phyloP scores from a whole-genome alignment of 1,140 invertebrate genomes.

The Drosophila sucinea region DNA sequence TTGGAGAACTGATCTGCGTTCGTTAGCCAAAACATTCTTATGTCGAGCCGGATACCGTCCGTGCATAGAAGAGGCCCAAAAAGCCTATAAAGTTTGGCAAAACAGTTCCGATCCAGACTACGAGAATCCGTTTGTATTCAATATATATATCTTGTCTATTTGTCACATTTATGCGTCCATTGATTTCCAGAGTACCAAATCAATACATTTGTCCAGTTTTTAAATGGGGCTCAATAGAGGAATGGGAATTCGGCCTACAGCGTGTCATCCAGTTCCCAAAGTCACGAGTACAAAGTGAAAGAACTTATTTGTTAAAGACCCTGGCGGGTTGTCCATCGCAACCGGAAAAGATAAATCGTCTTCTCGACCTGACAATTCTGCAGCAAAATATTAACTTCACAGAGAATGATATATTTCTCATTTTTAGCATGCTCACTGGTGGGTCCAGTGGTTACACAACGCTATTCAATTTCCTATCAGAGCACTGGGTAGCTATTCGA shows the following conservation, averaged over 20 bases:
- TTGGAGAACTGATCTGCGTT: conserved; percentile 86
- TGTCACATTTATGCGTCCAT: not conserved
- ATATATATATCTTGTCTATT: not conserved
- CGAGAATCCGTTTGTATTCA: conserved; percentile 88
- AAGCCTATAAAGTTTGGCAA: conserved; percentile 88
- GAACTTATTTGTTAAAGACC: conserved; percentile 89
- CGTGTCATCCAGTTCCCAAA: conserved; percentile 89
- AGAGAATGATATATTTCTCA: conserved; percentile 88
- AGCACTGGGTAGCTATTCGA: conserved; percentile 87
- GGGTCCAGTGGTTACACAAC: conserved; percentile 87
- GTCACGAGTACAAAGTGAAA: conserved; percentile 87
- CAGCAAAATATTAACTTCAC: conserved; percentile 88
- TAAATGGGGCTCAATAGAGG: conserved; percentile 89
- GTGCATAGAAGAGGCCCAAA: conserved; percentile 88
- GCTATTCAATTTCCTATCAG: conserved; percentile 87
- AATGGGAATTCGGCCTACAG: conserved; percentile 91
- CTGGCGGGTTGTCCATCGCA: conserved; percentile 89
- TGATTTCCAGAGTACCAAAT: conserved; percentile 86
- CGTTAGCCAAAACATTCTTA: conserved; percentile 87
- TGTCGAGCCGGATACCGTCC: conserved; percentile 89
- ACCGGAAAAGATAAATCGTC: conserved; percentile 86
- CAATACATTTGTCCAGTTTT: conserved; percentile 90
- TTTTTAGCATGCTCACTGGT: conserved; percentile 88
- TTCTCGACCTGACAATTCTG: conserved; percentile 88
- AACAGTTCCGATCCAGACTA: conserved; percentile 87